Base-by-base conservation (phyloP, 2,888 invertebrate genomes). In the Leptopilina drosophilae region DNA sequence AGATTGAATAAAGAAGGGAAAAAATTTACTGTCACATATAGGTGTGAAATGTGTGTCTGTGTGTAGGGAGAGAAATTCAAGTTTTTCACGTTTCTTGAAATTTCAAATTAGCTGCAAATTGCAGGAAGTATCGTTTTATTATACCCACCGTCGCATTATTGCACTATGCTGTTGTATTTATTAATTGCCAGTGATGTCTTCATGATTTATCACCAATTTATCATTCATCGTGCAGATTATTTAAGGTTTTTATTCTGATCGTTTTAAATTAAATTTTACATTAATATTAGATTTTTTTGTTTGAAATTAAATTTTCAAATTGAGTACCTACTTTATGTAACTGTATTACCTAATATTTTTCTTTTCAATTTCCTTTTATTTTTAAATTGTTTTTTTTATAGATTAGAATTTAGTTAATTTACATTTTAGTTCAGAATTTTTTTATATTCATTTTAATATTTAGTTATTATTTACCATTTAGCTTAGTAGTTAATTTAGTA, bases 21-120 rank as follows among this genome's bases (percentile, higher is more conserved):
- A 33, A 33, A 33, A 33, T 33, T 33, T 56, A n/a, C 26, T 33
- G 33, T 73, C 14, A 2, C 33, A 15, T 9, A 73, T 53, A 73
- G 69, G 69, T 73, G 69, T 73, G 69, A 73, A 73, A 26, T 73
- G 14, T 53, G 53, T 33, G 33, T 33, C 0, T 33, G 33, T 33
- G 26, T 26, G 3, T 3, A 5, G 20, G 33, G 33, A 5, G 20
- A 56, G 56, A 53, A 56, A 56, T 73, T 73, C 53, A 56, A 49
- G 53, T 73, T 49, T 26, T 69, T 69, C 12, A 69, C 26, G 6
- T 12, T 73, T 33, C 53, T 53, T 26, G 3, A 26, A 14, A 53
- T 8, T 26, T 53, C 14, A 69, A 53, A 69, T 69, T 53, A 53
- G 53, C 26, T 6, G 53, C 69, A 20, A 69, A 69, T 53, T 53